Evolutionary conservation across 2,113 vertebrate genomes (phyloP).

Genomic region (Mesembrinibis cayennensis): DNA sequence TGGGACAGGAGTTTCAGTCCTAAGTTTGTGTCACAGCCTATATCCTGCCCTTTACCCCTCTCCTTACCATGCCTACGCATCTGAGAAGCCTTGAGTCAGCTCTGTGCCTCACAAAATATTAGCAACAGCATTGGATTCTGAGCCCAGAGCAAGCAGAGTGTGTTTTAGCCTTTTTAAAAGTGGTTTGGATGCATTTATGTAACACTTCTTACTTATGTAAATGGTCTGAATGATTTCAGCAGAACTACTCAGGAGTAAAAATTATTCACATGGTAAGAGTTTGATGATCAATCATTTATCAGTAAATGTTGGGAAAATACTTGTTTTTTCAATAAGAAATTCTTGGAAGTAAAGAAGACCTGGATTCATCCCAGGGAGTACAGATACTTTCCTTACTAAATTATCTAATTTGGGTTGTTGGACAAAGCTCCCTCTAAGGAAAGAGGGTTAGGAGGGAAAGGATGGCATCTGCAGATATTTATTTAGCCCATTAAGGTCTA

Average conservation of each 20-base stretch:
- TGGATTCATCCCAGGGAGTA: neutral
- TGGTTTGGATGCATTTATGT: neutral
- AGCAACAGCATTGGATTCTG: neutral
- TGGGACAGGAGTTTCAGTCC: neutral
- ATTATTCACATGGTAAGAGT: neutral
- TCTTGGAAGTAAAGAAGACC: neutral
- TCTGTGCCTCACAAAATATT: neutral
- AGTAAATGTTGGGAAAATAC: neutral
- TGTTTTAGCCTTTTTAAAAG: neutral
- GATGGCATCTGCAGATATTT: conserved; percentile 32
- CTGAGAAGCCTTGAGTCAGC: neutral
- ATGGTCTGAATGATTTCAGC: neutral
- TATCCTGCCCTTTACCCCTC: neutral
- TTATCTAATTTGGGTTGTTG: neutral
- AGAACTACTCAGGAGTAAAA: neutral
- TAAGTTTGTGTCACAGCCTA: neutral
- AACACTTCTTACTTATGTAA: neutral
- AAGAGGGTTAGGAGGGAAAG: neutral
- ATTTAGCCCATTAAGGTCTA: conserved; percentile 50
- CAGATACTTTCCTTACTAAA: neutral
- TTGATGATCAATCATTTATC: neutral
- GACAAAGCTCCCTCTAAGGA: neutral
- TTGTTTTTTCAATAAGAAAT: neutral
- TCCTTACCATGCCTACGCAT: neutral
- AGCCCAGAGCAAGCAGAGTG: neutral